Evolutionary conservation across 2,797 vertebrate species (phyloP).

Genomic region (Strix occidentalis): DNA sequence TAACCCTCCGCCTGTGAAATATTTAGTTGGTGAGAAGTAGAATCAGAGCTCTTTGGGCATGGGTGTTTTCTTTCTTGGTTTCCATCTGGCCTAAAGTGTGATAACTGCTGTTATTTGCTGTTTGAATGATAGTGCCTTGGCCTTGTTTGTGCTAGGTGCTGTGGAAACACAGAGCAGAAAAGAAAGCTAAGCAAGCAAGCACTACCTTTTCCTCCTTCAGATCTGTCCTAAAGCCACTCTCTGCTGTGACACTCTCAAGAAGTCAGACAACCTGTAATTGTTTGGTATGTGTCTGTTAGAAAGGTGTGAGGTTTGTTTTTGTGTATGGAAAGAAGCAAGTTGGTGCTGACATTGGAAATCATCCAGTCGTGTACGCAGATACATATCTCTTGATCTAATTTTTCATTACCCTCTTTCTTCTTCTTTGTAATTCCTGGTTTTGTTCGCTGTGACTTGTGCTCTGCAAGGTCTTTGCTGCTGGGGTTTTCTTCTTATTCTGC

Average conservation of each 20-base stretch:
- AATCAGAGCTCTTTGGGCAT: not conserved
- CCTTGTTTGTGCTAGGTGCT: not conserved
- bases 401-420: not conserved
- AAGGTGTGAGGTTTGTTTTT: not conserved
- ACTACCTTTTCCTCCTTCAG: not conserved
- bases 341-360: not conserved
- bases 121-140: not conserved
- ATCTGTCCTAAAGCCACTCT: not conserved
- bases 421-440: not conserved
- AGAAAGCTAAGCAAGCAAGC: not conserved
- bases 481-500: not conserved
- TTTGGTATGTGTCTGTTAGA: not conserved
- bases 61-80: not conserved
- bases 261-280: not conserved
- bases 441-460: not conserved
- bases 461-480: not conserved
- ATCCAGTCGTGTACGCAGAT: not conserved
- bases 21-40: not conserved
- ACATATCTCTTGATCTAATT: not conserved
- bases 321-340: not conserved
- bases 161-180: not conserved
- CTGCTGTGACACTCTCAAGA: not conserved
- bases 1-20: not conserved
- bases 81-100: not conserved
- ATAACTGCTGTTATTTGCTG: not conserved